These are phyloP conservation scores for Hirudinaria manillensis DNA, from an alignment of 2,888 invertebrate species.

Conservation along the genomic window DNA sequence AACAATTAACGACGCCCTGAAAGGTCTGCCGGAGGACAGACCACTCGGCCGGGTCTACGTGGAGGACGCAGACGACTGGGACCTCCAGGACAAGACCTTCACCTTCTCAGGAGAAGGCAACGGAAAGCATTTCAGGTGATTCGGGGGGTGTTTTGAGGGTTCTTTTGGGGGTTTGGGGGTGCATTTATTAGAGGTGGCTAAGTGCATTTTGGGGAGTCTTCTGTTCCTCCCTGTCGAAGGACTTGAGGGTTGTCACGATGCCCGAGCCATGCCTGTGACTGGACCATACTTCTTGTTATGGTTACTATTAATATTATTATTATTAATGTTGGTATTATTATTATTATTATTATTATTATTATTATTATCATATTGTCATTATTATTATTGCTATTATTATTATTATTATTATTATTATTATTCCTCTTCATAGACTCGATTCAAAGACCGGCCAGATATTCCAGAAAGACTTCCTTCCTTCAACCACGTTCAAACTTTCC, in stretches of 20 bases:
- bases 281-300: too few relatives aligned
- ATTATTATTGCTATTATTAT: not conserved
- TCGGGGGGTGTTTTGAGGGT: not conserved
- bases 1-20: not conserved
- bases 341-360: not conserved
- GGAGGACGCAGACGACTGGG: constrained; percentile 97
- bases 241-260: constrained; percentile 82
- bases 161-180: too few relatives aligned
- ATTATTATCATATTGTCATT: not conserved
- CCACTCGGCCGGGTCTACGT: constrained; percentile 92
- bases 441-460: constrained; percentile 89
- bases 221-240: constrained; percentile 89
- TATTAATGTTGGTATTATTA: not conserved
- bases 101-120: constrained; percentile 36
- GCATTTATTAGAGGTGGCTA: too few relatives aligned
- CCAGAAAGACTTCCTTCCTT: constrained; percentile 84
- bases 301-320: too few relatives aligned
- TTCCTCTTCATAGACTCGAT: constrained; percentile 59
- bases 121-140: constrained; percentile 32
- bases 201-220: too few relatives aligned
- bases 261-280: constrained; percentile 80
- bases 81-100: constrained; percentile 91
- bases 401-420: not conserved
- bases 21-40: constrained; percentile 64
- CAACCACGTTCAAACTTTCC: constrained; percentile 73